phyloP scores from a whole-genome alignment of 2,797 vertebrate genomes.

The Helarctos malayanus region DNA sequence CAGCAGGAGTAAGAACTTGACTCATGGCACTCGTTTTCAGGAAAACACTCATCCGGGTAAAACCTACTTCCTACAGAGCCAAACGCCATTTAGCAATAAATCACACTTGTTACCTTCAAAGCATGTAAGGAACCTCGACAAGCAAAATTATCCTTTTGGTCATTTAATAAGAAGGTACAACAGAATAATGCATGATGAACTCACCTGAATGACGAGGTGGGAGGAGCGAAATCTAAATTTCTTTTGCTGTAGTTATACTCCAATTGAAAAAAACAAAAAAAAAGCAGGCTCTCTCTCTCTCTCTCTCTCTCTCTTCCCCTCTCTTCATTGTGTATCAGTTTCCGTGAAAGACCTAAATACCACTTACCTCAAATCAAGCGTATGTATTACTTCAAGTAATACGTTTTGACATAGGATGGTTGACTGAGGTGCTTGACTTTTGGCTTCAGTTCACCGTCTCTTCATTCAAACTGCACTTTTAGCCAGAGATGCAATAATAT shows the following conservation, averaged over 20 bases:
- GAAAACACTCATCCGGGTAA: conserved; percentile 63
- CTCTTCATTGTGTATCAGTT: conserved; percentile 83
- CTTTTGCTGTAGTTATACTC: conserved; percentile 61
- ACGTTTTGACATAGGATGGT: conserved; percentile 91
- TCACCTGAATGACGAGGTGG: conserved; percentile 76
- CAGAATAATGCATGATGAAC: conserved; percentile 73
- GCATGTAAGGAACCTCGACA: conserved; percentile 78
- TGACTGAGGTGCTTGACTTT: conserved; percentile 85
- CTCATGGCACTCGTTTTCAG: conserved; percentile 76
- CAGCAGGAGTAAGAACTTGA: conserved; percentile 82
- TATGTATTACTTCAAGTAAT: conserved; percentile 86
- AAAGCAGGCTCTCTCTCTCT: conserved; percentile 53
- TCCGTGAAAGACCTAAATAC: conserved; percentile 89
- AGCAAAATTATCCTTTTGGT: conserved; percentile 75
- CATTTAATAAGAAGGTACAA: conserved; percentile 85
- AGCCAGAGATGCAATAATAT: conserved; percentile 94
- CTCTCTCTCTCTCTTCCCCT: background rate
- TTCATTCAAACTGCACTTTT: conserved; percentile 92
- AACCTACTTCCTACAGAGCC: conserved; percentile 82
- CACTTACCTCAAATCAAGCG: conserved; percentile 93
- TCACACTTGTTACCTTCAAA: conserved; percentile 80
- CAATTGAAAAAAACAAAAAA: conserved; percentile 66
- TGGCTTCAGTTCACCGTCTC: conserved; percentile 87
- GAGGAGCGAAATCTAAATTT: conserved; percentile 73
- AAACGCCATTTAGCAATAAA: conserved; percentile 77